Evolutionary conservation across 2,797 vertebrate genomes (phyloP).

Genomic region (Spinus olivaceus): DNA sequence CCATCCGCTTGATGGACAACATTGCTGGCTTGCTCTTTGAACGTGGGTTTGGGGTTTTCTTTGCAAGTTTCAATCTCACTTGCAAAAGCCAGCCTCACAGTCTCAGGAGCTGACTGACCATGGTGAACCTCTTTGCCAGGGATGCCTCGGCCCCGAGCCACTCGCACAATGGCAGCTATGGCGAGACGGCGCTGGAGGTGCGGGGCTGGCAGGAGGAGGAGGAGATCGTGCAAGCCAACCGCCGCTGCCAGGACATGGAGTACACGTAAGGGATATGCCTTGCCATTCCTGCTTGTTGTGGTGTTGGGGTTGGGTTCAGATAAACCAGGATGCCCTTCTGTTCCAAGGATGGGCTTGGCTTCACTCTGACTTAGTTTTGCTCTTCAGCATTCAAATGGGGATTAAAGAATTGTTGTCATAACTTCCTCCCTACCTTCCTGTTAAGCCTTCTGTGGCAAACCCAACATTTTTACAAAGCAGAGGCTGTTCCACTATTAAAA

Average conservation of each 20-base stretch:
- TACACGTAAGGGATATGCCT: slow-evolving; percentile 72
- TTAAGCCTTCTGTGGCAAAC: neutral
- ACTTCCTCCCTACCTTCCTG: neutral
- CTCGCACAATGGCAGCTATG: slow-evolving; percentile 81
- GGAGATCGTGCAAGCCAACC: slow-evolving; percentile 79
- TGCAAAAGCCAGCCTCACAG: neutral
- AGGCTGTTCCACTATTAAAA: neutral
- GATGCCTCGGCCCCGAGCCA: slow-evolving; percentile 78
- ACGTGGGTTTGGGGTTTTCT: neutral
- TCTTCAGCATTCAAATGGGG: neutral
- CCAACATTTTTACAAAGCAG: neutral
- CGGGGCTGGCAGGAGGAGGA: slow-evolving; percentile 83
- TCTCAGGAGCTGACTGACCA: neutral
- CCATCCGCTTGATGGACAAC: fast-evolving
- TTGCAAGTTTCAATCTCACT: neutral
- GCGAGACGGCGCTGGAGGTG: slow-evolving; percentile 75
- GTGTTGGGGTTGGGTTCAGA: neutral
- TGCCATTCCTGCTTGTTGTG: fast-evolving
- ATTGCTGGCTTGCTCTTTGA: neutral
- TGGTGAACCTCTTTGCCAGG: slow-evolving; percentile 51
- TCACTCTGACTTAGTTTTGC: neutral
- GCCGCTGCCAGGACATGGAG: slow-evolving; percentile 86
- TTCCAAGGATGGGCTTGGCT: neutral
- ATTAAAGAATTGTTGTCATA: neutral
- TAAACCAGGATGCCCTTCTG: neutral